Evolutionary conservation across 2,113 vertebrate genomes (phyloP).

Genomic region (Prolemur simus): DNA sequence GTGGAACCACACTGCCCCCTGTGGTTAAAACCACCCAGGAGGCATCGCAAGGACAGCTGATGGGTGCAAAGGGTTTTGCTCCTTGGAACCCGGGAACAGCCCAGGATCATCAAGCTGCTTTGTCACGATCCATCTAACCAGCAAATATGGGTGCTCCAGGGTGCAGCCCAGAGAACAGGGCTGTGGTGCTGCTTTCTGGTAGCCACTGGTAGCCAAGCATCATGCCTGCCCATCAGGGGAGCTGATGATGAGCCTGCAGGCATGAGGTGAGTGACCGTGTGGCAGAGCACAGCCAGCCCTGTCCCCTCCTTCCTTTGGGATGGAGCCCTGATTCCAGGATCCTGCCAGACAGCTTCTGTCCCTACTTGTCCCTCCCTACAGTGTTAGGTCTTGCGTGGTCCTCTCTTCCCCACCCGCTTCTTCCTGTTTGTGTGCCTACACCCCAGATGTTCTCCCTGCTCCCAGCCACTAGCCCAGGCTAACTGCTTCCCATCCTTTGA

Average conservation of each 20-base stretch:
- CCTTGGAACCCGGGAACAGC: accelerated
- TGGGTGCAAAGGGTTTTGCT: not conserved
- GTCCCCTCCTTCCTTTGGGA: not conserved
- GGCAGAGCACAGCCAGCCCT: not conserved
- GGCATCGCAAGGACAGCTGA: accelerated
- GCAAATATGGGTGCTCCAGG: not conserved
- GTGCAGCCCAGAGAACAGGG: not conserved
- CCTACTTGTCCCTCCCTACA: not conserved
- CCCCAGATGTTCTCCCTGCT: not conserved
- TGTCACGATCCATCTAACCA: not conserved
- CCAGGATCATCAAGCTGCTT: not conserved
- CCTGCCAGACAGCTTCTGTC: not conserved
- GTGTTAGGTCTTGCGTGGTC: not conserved
- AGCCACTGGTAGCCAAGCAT: not conserved
- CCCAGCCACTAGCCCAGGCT: not conserved
- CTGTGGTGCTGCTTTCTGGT: not conserved
- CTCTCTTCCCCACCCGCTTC: not conserved
- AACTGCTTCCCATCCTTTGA: not conserved
- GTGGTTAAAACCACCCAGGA: slow-evolving; percentile 78
- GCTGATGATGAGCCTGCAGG: not conserved
- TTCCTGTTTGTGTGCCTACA: not conserved
- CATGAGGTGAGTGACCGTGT: too few species aligned
- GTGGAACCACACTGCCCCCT: slow-evolving; percentile 67
- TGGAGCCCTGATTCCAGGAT: not conserved
- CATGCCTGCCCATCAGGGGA: not conserved